Percentiles rank a stretch among this genome's conserved stretches.
phyloP scores from a whole-genome alignment of 2,113 vertebrate species.

The Trichomycterus rosablanca region DNA sequence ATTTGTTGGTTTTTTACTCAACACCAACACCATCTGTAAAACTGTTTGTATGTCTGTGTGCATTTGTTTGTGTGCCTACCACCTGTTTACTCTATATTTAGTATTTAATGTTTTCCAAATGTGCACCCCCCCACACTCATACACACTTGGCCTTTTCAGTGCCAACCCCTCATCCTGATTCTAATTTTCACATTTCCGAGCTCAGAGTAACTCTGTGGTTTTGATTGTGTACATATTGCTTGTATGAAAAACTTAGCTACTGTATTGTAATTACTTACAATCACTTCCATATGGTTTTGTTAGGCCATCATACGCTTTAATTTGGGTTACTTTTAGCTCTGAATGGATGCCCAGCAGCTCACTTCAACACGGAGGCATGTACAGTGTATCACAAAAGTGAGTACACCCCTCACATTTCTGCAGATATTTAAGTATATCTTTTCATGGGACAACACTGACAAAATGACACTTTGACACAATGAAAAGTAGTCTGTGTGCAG shows the following conservation, averaged over 20 bases:
- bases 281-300: slow-evolving; percentile 56
- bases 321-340: slow-evolving; percentile 29
- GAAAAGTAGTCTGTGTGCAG: too few relatives aligned
- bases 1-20: too few relatives aligned
- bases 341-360: too few relatives aligned
- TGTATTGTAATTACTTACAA: slow-evolving; percentile 59
- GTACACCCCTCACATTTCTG: too few relatives aligned
- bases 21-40: neutral
- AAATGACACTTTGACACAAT: too few relatives aligned
- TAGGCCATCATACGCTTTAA: slow-evolving; percentile 24
- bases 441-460: too few relatives aligned
- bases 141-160: neutral
- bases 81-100: slow-evolving; percentile 1
- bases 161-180: neutral
- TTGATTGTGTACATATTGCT: slow-evolving; percentile 57
- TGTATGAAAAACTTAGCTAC: slow-evolving; percentile 59
- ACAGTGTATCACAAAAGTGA: too few relatives aligned
- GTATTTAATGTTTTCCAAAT: slow-evolving; percentile 7
- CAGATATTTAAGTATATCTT: too few relatives aligned
- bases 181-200: neutral
- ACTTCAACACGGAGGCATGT: too few relatives aligned
- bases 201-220: slow-evolving; percentile 34
- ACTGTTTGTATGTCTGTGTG: slow-evolving; percentile 1
- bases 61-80: neutral
- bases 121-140: neutral